These are phyloP conservation scores for Bombus waltoni DNA, from an alignment of 1,140 invertebrate genomes.

Conservation along the genomic window DNA sequence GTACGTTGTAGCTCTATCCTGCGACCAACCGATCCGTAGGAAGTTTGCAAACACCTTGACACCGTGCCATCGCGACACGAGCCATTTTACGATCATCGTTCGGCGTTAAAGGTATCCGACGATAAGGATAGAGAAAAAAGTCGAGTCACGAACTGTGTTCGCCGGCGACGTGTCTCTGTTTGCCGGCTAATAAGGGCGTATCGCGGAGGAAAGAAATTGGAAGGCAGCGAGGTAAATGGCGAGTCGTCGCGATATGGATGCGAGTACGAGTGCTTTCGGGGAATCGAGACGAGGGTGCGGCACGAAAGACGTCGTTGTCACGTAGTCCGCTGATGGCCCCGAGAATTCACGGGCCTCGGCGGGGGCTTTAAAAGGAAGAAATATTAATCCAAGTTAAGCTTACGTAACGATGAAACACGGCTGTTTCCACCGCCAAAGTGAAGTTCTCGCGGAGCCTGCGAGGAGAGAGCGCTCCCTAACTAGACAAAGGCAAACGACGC, in stretches of 20 bases:
- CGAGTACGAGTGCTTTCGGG: slow-evolving; percentile 25
- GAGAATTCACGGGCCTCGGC: slow-evolving; percentile 45
- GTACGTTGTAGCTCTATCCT: no score
- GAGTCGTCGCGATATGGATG: slow-evolving; percentile 27
- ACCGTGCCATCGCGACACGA: background rate
- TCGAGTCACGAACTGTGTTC: slow-evolving; percentile 43
- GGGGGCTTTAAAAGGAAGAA: slow-evolving; percentile 53
- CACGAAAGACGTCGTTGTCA: slow-evolving; percentile 41
- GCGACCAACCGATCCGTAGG: background rate
- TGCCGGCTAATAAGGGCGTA: slow-evolving; percentile 37
- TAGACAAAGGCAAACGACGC: slow-evolving; percentile 25
- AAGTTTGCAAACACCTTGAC: background rate
- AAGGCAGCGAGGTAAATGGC: slow-evolving; percentile 3
- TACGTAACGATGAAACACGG: slow-evolving; percentile 54
- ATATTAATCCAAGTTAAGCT: slow-evolving; percentile 61
- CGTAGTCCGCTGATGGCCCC: slow-evolving; percentile 37
- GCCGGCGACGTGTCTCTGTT: slow-evolving; percentile 26
- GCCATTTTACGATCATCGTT: background rate
- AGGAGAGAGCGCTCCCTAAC: slow-evolving; percentile 24
- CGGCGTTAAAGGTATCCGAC: background rate
- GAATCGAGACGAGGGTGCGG: slow-evolving; percentile 31
- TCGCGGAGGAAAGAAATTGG: slow-evolving; percentile 32
- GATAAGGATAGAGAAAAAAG: background rate
- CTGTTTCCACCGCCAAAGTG: slow-evolving; percentile 35
- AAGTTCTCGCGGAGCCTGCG: slow-evolving; percentile 28